Evolutionary conservation across 2,113 vertebrate species (phyloP), one percentile per base, ranked within the genome.

Genomic region (Marmota monax): DNA sequence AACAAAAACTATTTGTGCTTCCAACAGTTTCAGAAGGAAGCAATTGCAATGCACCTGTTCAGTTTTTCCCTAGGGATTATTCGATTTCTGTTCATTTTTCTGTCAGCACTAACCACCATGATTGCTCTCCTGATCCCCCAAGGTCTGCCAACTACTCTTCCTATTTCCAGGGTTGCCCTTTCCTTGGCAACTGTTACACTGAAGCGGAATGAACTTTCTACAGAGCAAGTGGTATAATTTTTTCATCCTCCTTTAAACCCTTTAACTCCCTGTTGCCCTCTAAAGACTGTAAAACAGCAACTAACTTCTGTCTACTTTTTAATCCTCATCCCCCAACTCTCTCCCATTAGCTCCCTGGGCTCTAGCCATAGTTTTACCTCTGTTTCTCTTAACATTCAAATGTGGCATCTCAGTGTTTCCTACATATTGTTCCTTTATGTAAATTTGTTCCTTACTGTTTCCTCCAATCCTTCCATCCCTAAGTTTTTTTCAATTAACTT

Each of bases 31-130:
- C n/a, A 53, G 85, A 34, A 93, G 70, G 67, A 69, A 90, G 58
- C 73, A 96, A 93, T 82, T 82, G 67, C 84, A 84, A 90, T 39
- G 39, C 34, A 32, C n/a, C 37, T 80, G 37, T 85, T 85, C 58
- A 70, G 32, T 80, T 69, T 76, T 17, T 58, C 56, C 29, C 74
- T 17, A 48, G 58, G 67, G 73, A 34, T 69, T 23, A n/a, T 32
- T 63, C 67, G 32, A 8, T 69, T 76, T 85, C 72, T 82, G 90
- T 39, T 80, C 74, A 32, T 39, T 42, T 37, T 1, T 3, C 42
- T 63, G 61, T 11, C 25, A 4, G 16, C 11, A 23, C 34, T 72
- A 86, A 58, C 34, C 17, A 16, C 80, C 9, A 11, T 74, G 73
- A 4, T 53, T 12, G 37, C 51, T 84, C 63, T 39, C 53, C 77